These are phyloP conservation scores for Microhierax caerulescens DNA, from an alignment of 2,797 vertebrate genomes.

Conservation along the genomic window DNA sequence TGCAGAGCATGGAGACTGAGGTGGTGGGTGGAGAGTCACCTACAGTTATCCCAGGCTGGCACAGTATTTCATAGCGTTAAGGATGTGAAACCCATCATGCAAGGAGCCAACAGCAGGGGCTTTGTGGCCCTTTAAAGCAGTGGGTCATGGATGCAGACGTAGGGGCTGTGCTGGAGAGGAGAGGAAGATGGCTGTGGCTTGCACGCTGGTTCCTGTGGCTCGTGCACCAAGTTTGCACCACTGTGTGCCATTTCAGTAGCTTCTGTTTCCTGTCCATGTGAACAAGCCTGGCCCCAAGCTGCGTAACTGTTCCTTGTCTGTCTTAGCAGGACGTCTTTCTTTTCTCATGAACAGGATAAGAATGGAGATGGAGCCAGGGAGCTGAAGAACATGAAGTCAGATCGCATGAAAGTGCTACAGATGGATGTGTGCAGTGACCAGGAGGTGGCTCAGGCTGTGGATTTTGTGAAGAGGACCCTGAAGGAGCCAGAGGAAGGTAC, in stretches of 20 bases:
- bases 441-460: slow-evolving; percentile 79
- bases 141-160: neutral
- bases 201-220: fast-evolving
- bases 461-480: slow-evolving; percentile 77
- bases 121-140: neutral
- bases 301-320: neutral
- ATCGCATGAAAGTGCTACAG: slow-evolving; percentile 86
- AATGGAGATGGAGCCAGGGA: slow-evolving; percentile 81
- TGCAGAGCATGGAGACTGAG: neutral
- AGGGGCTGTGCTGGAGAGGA: neutral
- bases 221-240: neutral
- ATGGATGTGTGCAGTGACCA: slow-evolving; percentile 88
- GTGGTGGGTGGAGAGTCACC: neutral
- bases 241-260: neutral
- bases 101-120: neutral
- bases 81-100: neutral
- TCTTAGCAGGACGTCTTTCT: neutral
- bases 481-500: slow-evolving; percentile 78
- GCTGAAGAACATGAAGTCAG: slow-evolving; percentile 80
- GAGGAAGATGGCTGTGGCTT: neutral
- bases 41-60: neutral
- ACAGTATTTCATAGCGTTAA: neutral
- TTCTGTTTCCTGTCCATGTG: neutral
- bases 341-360: slow-evolving; percentile 70
- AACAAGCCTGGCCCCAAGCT: neutral